Evolutionary conservation across 1,140 invertebrate species (phyloP).

Genomic region (Atopsyche davidsoni): DNA sequence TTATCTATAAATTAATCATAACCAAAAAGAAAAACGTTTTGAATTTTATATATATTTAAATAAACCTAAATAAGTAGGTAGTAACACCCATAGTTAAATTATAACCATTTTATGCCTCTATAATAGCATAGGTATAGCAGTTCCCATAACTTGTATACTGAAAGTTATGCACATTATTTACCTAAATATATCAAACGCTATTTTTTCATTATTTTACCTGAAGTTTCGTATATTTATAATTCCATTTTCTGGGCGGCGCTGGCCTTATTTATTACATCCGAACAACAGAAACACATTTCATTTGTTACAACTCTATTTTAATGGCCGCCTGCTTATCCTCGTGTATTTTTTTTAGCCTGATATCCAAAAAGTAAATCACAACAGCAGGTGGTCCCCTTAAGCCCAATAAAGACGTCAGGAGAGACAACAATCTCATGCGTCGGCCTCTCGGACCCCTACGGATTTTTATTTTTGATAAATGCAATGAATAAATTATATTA

Average conservation of each 20-base stretch:
- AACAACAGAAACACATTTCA: constrained; percentile 7
- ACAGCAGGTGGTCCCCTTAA: constrained; percentile 27
- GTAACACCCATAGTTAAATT: too few species aligned
- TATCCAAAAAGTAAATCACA: constrained; percentile 17
- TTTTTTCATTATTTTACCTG: too few species aligned
- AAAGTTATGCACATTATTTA: too few species aligned
- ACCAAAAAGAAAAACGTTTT: too few species aligned
- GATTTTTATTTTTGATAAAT: constrained; percentile 18
- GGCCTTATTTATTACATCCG: constrained; percentile 1
- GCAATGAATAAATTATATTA: constrained; percentile 27
- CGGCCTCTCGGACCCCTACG: constrained; percentile 17
- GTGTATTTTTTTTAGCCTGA: constrained; percentile 14
- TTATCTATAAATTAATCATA: too few species aligned
- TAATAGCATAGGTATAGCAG: too few species aligned
- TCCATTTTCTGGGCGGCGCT: background rate
- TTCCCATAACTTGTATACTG: too few species aligned
- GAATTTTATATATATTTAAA: too few species aligned
- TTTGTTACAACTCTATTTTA: constrained; percentile 16
- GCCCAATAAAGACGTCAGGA: constrained; percentile 29
- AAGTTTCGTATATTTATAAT: too few species aligned
- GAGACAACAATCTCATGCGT: constrained; percentile 20
- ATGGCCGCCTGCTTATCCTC: constrained; percentile 7
- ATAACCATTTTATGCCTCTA: too few species aligned
- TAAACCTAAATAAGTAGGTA: too few species aligned
- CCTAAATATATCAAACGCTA: too few species aligned